Percentiles rank a stretch among this genome's conserved stretches.
phyloP scores from a whole-genome alignment of 2,797 vertebrate species.

The Clarias platycephalus region DNA sequence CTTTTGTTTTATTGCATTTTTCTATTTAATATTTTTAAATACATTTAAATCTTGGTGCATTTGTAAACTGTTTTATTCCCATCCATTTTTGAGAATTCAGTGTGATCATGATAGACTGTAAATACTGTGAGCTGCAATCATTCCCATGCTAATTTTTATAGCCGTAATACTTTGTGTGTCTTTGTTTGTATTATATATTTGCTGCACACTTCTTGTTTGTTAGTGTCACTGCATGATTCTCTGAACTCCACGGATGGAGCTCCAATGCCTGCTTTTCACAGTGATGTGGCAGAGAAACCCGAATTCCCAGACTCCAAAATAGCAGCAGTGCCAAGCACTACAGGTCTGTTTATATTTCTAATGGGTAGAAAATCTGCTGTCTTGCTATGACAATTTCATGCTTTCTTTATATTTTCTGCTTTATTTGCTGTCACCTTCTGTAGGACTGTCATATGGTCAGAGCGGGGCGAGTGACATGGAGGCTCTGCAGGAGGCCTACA shows the following conservation, averaged over 20 bases:
- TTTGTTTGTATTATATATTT: neutral
- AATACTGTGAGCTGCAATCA: neutral
- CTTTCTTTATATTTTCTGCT: conserved; percentile 13
- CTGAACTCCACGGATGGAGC: conserved; percentile 75
- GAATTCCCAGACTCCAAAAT: conserved; percentile 56
- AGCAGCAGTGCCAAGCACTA: conserved; percentile 65
- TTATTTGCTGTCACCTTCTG: neutral
- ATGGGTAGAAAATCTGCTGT: neutral
- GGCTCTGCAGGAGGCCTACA: conserved; percentile 83
- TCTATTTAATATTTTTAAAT: too few relatives aligned
- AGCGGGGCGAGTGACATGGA: conserved; percentile 83
- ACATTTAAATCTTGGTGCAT: neutral
- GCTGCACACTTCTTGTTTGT: neutral
- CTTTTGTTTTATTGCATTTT: too few relatives aligned
- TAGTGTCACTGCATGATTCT: conserved; percentile 85
- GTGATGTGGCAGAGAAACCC: conserved; percentile 29
- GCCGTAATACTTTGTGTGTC: neutral
- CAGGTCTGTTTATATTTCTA: conserved; percentile 20
- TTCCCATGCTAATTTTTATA: neutral
- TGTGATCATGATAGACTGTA: too few relatives aligned
- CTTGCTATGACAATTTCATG: neutral
- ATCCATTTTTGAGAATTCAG: neutral
- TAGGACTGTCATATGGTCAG: conserved; percentile 71
- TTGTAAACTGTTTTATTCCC: neutral
- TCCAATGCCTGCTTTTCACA: conserved; percentile 43